A percentile compares a stretch with the other conserved stretches of the same genome.
Conservation (phyloP, 2,797 vertebrate genomes). For the Cottoperca gobio region DNA sequence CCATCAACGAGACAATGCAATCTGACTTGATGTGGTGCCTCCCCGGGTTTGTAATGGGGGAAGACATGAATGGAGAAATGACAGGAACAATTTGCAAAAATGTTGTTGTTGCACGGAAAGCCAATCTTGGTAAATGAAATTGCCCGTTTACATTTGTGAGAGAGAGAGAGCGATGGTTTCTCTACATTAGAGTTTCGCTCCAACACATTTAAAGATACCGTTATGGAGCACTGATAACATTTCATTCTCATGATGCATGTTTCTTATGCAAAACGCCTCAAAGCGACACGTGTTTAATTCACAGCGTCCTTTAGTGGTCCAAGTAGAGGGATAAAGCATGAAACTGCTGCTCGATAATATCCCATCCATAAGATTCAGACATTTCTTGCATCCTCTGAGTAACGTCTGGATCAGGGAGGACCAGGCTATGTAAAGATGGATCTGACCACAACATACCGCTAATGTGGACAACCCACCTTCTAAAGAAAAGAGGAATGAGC, state of each 20-base stretch:
- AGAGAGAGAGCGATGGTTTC: neutral
- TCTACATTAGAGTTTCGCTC: neutral
- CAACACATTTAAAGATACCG: neutral
- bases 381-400: too few relatives aligned
- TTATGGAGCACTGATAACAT: neutral
- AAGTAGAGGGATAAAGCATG: too few relatives aligned
- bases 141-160: constrained; percentile 29
- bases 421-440: too few relatives aligned
- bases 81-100: constrained; percentile 49
- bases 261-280: too few relatives aligned
- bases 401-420: too few relatives aligned
- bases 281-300: too few relatives aligned
- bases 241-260: neutral
- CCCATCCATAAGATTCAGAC: too few relatives aligned
- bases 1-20: constrained; percentile 60
- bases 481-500: too few relatives aligned
- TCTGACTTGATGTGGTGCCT: constrained; percentile 50
- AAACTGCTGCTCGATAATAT: too few relatives aligned
- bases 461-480: too few relatives aligned
- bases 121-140: constrained; percentile 6
- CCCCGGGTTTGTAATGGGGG: constrained; percentile 30
- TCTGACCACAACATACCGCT: too few relatives aligned
- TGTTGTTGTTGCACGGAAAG: constrained; percentile 14
- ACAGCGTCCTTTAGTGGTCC: too few relatives aligned
- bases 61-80: constrained; percentile 18